A percentile compares a stretch with the other conserved stretches of the same genome.
phyloP scores from a whole-genome alignment of 1,140 invertebrate species.

The Lithobius niger region DNA sequence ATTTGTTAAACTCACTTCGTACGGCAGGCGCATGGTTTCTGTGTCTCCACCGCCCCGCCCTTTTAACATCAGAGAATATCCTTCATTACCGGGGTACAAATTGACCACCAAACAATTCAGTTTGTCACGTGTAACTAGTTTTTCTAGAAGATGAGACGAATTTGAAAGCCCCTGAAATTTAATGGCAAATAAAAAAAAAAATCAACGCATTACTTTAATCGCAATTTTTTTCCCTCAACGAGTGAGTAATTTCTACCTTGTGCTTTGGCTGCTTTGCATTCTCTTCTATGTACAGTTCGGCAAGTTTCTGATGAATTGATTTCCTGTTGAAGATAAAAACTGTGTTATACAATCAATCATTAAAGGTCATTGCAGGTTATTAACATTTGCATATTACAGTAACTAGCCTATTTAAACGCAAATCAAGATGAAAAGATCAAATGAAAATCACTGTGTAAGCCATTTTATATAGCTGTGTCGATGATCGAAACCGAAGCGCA shows the following conservation, averaged over 20 bases:
- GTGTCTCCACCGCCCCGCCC: slow-evolving; percentile 34
- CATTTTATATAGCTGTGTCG: too few relatives aligned
- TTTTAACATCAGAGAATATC: slow-evolving; percentile 69
- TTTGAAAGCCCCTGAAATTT: slow-evolving; percentile 40
- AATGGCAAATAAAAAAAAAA: neutral
- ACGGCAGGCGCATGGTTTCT: slow-evolving; percentile 37
- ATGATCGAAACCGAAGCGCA: too few relatives aligned
- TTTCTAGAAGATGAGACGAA: slow-evolving; percentile 65
- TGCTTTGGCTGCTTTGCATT: neutral
- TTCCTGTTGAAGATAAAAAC: slow-evolving; percentile 6
- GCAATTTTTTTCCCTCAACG: too few relatives aligned
- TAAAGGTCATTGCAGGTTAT: too few relatives aligned
- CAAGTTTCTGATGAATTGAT: slow-evolving; percentile 12
- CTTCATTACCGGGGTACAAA: slow-evolving; percentile 79
- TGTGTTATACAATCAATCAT: neutral
- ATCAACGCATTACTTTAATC: neutral
- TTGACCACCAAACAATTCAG: slow-evolving; percentile 79
- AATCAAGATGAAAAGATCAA: too few relatives aligned
- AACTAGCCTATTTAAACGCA: too few relatives aligned
- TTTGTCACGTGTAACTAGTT: slow-evolving; percentile 65
- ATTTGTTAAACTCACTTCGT: slow-evolving; percentile 37
- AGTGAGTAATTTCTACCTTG: too few relatives aligned
- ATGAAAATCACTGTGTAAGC: too few relatives aligned
- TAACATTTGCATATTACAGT: too few relatives aligned
- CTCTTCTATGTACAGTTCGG: slow-evolving; percentile 10